Evolutionary conservation across 2,888 invertebrate species (phyloP).

Genomic region (Panorpa germanica): DNA sequence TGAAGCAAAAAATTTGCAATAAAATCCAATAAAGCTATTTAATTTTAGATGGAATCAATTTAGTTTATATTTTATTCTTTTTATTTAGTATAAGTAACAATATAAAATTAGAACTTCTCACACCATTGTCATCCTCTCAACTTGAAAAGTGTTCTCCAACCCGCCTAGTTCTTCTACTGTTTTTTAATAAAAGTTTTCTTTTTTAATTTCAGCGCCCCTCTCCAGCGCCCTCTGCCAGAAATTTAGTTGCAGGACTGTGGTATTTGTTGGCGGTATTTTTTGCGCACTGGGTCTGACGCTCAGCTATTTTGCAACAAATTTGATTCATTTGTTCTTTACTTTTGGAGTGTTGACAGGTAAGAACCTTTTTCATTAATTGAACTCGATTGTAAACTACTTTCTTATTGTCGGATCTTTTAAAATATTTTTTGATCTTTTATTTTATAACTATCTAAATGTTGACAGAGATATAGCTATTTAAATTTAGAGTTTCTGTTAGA

Average conservation of each 20-base stretch:
- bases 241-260: slow-evolving; percentile 47
- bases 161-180: too few species aligned
- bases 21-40: too few species aligned
- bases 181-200: too few species aligned
- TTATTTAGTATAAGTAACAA: background rate
- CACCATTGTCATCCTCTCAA: too few species aligned
- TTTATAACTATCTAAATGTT: background rate
- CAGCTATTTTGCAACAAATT: slow-evolving; percentile 48
- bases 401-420: too few species aligned
- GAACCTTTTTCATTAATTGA: slow-evolving; percentile 11
- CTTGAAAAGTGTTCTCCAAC: too few species aligned
- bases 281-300: slow-evolving; percentile 48
- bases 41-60: too few species aligned
- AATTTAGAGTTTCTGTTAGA: background rate
- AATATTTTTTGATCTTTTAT: too few species aligned
- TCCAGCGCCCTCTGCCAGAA: slow-evolving; percentile 55
- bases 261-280: slow-evolving; percentile 52
- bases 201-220: slow-evolving; percentile 34
- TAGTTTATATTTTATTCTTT: background rate
- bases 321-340: slow-evolving; percentile 47
- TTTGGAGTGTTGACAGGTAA: slow-evolving; percentile 54
- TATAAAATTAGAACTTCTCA: too few species aligned
- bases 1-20: too few species aligned
- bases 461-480: slow-evolving; percentile 1
- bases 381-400: background rate